These are phyloP conservation scores for Promerops cafer DNA, from an alignment of 2,113 vertebrate species.

Conservation along the genomic window DNA sequence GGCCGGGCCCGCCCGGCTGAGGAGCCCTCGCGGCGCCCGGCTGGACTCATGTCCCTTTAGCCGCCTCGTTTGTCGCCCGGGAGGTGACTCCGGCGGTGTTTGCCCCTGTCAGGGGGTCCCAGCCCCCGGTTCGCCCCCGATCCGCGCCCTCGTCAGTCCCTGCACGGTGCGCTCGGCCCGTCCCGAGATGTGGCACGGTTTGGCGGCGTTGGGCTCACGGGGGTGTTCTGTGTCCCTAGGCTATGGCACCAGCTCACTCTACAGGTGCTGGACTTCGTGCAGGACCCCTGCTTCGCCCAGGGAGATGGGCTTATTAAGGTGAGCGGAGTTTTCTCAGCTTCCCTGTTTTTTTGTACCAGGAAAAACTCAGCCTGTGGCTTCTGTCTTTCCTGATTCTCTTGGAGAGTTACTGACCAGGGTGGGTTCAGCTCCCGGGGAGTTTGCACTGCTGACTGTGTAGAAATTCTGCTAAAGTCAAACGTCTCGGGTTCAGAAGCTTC, in stretches of 20 bases:
- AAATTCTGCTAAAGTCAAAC: fast-evolving
- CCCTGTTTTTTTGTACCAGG: fast-evolving
- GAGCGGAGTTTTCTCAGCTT: not conserved
- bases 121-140: not conserved
- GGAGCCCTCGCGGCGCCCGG: not conserved
- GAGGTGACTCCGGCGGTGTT: not conserved
- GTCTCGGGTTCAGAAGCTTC: fast-evolving
- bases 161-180: not conserved
- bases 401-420: fast-evolving
- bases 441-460: fast-evolving
- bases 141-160: not conserved
- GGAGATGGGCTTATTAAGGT: constrained; percentile 97
- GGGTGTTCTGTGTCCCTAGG: not conserved
- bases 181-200: fast-evolving
- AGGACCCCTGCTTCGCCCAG: constrained; percentile 89
- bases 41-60: not conserved
- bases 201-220: not conserved
- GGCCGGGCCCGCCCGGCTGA: not conserved
- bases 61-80: not conserved
- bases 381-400: too few relatives aligned
- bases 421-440: too few relatives aligned
- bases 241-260: constrained; percentile 98
- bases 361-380: not conserved
- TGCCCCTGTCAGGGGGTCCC: too few relatives aligned
- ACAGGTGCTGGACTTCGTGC: constrained; percentile 88